phyloP scores from a whole-genome alignment of 2,797 vertebrate species.

The Echeneis naucrates region DNA sequence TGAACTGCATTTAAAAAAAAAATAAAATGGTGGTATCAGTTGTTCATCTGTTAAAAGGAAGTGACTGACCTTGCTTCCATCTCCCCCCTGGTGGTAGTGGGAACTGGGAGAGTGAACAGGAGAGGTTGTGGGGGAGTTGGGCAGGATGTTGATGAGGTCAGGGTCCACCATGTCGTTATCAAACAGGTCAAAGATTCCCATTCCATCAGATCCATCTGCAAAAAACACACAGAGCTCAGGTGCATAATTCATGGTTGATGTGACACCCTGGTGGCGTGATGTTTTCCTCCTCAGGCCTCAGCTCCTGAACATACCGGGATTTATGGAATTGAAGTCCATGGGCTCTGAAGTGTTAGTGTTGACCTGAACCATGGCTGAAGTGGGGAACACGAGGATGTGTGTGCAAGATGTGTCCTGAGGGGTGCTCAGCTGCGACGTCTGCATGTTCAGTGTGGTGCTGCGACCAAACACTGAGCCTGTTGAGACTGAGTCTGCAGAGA shows the following conservation, averaged over 20 bases:
- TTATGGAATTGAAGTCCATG: constrained; percentile 96
- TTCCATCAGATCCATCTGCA: constrained; percentile 94
- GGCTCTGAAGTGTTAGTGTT: constrained; percentile 92
- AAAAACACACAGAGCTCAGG: neutral
- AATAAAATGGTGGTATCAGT: neutral
- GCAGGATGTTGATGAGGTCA: constrained; percentile 97
- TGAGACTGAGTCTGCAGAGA: constrained; percentile 92
- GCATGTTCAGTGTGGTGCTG: constrained; percentile 98
- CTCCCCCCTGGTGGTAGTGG: constrained; percentile 95
- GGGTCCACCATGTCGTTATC: constrained; percentile 95
- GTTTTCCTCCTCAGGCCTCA: neutral
- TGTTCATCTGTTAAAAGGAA: neutral
- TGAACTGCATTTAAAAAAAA: neutral
- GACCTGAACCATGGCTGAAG: constrained; percentile 89
- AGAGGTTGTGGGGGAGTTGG: constrained; percentile 94
- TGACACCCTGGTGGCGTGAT: too few relatives aligned
- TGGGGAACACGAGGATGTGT: constrained; percentile 88
- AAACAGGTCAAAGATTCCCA: constrained; percentile 95
- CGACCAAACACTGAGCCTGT: constrained; percentile 98
- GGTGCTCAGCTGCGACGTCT: constrained; percentile 97
- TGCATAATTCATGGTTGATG: neutral
- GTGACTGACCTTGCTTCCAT: constrained; percentile 92
- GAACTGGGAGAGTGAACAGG: constrained; percentile 95
- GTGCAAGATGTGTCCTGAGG: constrained; percentile 99
- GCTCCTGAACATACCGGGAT: constrained; percentile 73